A percentile compares a stretch with the other conserved stretches of the same genome.
phyloP scores from a whole-genome alignment of 2,888 invertebrate species.

The Marasmarcha lunaedactyla region DNA sequence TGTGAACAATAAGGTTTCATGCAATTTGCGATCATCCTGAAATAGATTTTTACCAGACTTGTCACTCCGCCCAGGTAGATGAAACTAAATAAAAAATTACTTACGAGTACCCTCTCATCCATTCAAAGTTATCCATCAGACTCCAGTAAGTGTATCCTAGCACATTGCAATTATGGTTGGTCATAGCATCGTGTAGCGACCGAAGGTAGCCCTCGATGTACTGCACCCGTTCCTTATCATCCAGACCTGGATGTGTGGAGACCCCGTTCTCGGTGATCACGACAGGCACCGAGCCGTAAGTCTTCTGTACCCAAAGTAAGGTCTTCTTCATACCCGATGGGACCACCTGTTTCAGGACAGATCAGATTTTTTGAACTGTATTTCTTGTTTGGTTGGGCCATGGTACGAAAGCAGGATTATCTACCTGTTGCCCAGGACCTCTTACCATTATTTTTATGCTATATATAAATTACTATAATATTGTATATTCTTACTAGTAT shows the following conservation, averaged over 20 bases:
- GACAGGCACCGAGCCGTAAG: constrained; percentile 69
- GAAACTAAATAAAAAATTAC: no score
- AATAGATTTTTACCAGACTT: no score
- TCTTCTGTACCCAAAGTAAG: constrained; percentile 71
- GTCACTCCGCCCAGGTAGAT: no score
- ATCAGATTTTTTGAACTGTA: no score
- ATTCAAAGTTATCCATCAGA: constrained; percentile 85
- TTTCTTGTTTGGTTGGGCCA: no score
- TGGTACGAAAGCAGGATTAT: no score
- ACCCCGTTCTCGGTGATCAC: constrained; percentile 74
- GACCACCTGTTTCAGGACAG: constrained; percentile 50
- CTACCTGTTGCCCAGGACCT: no score
- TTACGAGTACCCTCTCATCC: constrained; percentile 79
- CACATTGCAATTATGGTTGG: constrained; percentile 69
- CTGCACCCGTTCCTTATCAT: constrained; percentile 57
- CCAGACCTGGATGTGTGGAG: constrained; percentile 49
- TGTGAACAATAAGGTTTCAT: no score
- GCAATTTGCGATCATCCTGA: no score
- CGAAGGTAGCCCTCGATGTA: constrained; percentile 64
- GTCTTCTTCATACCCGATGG: constrained; percentile 76
- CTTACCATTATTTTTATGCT: no score
- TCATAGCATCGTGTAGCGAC: constrained; percentile 51
- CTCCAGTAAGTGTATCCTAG: constrained; percentile 82
- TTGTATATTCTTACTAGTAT: no score
- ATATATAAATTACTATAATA: no score